A percentile compares a stretch with the other conserved stretches of the same genome.
These are phyloP conservation scores for Agriopis leucophaearia DNA, from an alignment of 2,888 invertebrate genomes.

Conservation along the genomic window DNA sequence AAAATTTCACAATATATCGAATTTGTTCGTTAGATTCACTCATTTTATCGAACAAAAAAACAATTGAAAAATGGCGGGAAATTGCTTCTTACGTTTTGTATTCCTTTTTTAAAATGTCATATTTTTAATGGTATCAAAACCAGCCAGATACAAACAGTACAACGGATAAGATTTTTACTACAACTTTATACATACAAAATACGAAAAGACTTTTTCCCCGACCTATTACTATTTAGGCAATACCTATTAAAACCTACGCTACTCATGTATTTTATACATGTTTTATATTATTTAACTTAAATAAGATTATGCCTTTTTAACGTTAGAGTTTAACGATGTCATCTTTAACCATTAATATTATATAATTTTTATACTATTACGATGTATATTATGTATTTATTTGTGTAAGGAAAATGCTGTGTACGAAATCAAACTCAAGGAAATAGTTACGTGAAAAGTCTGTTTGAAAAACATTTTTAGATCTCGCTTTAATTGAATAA, in stretches of 20 bases:
- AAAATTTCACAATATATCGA: too few relatives aligned
- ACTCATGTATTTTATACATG: slow-evolving; percentile 14
- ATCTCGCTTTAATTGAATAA: slow-evolving; percentile 29
- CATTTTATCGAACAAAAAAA: too few relatives aligned
- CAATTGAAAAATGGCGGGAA: too few relatives aligned
- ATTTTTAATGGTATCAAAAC: too few relatives aligned
- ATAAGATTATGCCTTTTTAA: slow-evolving; percentile 3
- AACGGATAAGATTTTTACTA: too few relatives aligned
- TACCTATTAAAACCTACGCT: neutral
- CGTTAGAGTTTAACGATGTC: slow-evolving; percentile 3
- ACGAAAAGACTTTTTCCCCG: too few relatives aligned
- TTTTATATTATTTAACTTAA: too few relatives aligned
- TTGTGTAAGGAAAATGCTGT: neutral
- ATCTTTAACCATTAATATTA: neutral
- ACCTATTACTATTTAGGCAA: neutral
- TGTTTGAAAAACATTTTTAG: slow-evolving; percentile 17
- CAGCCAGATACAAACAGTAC: too few relatives aligned
- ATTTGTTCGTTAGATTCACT: too few relatives aligned
- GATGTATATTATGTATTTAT: neutral
- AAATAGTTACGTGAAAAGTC: neutral
- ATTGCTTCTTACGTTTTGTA: too few relatives aligned
- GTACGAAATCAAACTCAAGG: neutral
- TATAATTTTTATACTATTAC: neutral
- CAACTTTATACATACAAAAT: too few relatives aligned
- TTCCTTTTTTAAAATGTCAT: too few relatives aligned